phyloP scores from a whole-genome alignment of 2,113 vertebrate species.

The Microcebus tavaratra region DNA sequence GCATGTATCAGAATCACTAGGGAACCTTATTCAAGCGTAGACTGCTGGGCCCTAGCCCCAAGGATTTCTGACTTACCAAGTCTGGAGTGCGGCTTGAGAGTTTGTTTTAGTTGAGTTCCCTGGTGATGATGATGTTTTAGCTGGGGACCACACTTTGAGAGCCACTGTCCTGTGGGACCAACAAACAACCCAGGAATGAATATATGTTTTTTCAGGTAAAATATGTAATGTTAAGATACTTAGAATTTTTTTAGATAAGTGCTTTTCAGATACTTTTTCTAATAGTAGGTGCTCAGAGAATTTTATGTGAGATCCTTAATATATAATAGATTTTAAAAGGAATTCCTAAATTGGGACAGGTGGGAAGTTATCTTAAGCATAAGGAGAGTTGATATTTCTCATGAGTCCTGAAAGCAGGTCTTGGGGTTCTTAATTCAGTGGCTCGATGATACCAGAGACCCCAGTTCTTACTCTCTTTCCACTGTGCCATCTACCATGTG shows the following conservation, averaged over 20 bases:
- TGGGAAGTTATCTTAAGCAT: neutral
- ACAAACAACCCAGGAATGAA: neutral
- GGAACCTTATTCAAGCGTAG: neutral
- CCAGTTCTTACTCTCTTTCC: neutral
- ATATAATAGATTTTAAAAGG: conserved; percentile 7
- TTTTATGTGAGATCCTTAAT: neutral
- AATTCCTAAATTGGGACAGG: neutral
- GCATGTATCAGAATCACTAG: neutral
- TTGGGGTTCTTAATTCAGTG: neutral
- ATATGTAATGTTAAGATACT: neutral
- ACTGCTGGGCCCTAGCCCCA: neutral
- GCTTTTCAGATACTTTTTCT: neutral
- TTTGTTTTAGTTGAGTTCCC: neutral
- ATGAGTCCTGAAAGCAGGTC: neutral
- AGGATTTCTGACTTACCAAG: neutral
- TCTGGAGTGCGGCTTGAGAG: neutral
- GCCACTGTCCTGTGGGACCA: neutral
- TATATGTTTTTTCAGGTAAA: neutral
- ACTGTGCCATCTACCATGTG: neutral
- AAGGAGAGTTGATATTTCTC: neutral
- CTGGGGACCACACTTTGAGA: neutral
- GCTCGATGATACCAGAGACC: neutral
- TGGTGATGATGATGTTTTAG: neutral
- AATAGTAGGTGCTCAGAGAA: neutral
- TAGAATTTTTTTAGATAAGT: neutral